Evolutionary conservation across 1,140 invertebrate genomes (phyloP).

Genomic region (Andricus grossulariae): DNA sequence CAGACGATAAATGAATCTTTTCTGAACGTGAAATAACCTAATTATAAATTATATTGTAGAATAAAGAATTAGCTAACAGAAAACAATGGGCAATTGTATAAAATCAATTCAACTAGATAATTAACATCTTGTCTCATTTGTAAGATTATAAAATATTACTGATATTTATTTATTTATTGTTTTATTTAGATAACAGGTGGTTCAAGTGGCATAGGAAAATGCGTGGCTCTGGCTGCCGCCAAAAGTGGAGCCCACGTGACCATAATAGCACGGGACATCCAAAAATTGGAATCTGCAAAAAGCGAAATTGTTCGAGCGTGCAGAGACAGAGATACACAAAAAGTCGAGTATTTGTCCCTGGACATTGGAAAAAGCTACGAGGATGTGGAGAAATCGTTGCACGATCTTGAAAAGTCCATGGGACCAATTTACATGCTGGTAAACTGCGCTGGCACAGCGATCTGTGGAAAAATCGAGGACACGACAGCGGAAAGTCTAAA

Average conservation of each 20-base stretch:
- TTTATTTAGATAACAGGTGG: conserved; percentile 87
- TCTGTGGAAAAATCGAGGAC: conserved; percentile 90
- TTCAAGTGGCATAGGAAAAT: conserved; percentile 96
- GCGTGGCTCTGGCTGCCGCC: conserved; percentile 86
- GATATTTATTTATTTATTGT: neutral
- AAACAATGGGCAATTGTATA: too few relatives aligned
- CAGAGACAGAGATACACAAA: conserved; percentile 76
- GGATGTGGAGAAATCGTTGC: conserved; percentile 79
- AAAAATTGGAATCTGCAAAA: conserved; percentile 80
- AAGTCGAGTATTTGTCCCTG: conserved; percentile 82
- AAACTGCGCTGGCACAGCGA: conserved; percentile 92
- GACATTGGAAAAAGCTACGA: conserved; percentile 85
- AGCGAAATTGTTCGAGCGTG: conserved; percentile 58
- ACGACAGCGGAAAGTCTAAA: conserved; percentile 83
- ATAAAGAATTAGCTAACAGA: too few relatives aligned
- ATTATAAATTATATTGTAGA: too few relatives aligned
- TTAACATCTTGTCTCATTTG: too few relatives aligned
- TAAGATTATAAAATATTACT: neutral
- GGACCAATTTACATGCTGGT: conserved; percentile 92
- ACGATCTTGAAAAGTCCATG: conserved; percentile 78
- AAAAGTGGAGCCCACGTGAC: conserved; percentile 91
- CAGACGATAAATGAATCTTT: too few relatives aligned
- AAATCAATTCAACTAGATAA: too few relatives aligned
- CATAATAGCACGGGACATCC: conserved; percentile 88
- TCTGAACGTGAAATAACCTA: too few relatives aligned